A percentile compares a stretch with the other conserved stretches of the same genome.
These are phyloP conservation scores for Heterodera carotae DNA, from an alignment of 1,140 invertebrate genomes.

Conservation along the genomic window DNA sequence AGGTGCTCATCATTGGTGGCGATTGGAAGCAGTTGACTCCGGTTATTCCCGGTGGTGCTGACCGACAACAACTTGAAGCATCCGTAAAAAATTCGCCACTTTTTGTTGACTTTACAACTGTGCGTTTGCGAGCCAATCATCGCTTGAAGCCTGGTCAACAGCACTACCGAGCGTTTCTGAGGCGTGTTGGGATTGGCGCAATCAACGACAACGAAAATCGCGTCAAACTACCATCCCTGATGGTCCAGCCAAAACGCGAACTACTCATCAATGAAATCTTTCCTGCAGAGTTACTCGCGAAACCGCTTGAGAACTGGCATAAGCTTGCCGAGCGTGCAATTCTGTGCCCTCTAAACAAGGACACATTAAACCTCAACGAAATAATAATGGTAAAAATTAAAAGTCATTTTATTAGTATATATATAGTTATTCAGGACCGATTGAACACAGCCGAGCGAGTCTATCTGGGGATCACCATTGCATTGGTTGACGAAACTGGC, in stretches of 20 bases:
- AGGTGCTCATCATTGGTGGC: constrained; percentile 1
- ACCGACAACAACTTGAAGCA: not conserved
- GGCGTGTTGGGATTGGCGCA: not conserved
- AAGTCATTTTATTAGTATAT: not conserved
- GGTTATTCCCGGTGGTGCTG: not conserved
- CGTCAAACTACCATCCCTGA: not conserved
- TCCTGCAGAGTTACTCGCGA: not conserved
- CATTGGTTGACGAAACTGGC: not conserved
- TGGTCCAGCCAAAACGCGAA: not conserved
- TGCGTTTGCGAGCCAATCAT: not conserved
- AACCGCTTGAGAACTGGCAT: not conserved
- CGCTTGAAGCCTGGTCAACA: not conserved
- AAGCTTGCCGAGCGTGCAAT: not conserved
- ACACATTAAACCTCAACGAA: not conserved
- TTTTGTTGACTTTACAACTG: not conserved
- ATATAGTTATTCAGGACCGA: not conserved
- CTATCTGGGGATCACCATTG: not conserved
- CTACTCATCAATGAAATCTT: not conserved
- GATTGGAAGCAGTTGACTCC: not conserved
- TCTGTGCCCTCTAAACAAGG: not conserved
- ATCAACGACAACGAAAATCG: not conserved
- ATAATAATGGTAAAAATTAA: constrained; percentile 1
- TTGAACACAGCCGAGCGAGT: not conserved
- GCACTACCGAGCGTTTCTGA: constrained; percentile 1
- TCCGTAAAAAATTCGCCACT: not conserved